Percentiles rank a stretch among this genome's conserved stretches.
phyloP scores from a whole-genome alignment of 92 coral and sea anemone genomes.

The Porites evermanni region DNA sequence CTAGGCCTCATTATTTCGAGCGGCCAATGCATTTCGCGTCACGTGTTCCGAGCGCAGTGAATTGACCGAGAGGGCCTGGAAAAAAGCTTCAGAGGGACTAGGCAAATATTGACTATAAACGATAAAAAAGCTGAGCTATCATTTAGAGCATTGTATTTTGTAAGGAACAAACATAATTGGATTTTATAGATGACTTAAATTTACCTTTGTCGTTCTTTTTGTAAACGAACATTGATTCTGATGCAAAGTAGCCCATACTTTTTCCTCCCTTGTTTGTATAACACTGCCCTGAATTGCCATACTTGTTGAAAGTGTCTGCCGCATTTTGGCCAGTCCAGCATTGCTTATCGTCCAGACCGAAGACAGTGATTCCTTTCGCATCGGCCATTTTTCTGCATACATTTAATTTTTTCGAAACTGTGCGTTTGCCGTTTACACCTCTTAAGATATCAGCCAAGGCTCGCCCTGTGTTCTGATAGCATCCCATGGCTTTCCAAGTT shows the following conservation, averaged over 20 bases:
- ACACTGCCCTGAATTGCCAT: not conserved
- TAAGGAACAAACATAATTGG: not conserved
- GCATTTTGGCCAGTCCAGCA: conserved; percentile 3
- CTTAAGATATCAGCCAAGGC: not conserved
- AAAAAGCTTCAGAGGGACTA: no score
- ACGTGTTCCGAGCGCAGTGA: no score
- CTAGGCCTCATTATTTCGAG: no score
- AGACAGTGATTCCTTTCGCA: not conserved
- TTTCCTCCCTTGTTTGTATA: not conserved
- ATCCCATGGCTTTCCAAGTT: not conserved
- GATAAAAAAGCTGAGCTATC: no score
- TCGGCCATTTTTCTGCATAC: conserved; percentile 6
- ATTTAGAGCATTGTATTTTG: not conserved
- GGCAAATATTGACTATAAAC: no score
- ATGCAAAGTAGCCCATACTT: not conserved
- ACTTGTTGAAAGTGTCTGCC: not conserved
- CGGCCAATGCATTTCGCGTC: no score
- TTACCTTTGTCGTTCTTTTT: not conserved
- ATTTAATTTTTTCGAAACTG: not conserved
- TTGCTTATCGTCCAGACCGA: conserved; percentile 17
- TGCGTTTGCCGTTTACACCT: not conserved
- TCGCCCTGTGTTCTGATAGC: not conserved
- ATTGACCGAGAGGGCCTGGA: no score
- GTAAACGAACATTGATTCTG: not conserved
- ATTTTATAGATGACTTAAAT: not conserved